Percentiles rank a stretch among this genome's conserved stretches.
Evolutionary conservation across 2,888 invertebrate species (phyloP).

Genomic region (Agrotis puta): DNA sequence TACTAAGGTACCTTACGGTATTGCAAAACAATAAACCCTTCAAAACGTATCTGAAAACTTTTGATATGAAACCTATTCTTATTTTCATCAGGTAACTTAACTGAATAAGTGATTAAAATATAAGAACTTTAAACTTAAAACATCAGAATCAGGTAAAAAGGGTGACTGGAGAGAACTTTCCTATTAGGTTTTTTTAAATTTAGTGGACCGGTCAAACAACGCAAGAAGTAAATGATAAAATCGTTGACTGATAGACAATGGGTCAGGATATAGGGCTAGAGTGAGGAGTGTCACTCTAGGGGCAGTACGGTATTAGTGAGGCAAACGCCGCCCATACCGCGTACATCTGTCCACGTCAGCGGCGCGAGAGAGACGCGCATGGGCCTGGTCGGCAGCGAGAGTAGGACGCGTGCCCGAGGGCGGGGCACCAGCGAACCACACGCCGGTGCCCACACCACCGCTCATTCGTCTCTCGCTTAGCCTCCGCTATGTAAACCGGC

Average conservation of each 20-base stretch:
- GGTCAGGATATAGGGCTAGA: constrained; percentile 73
- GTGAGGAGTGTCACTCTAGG: constrained; percentile 73
- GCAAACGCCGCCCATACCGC: constrained; percentile 71
- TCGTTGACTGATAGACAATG: constrained; percentile 78
- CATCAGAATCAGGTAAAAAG: neutral
- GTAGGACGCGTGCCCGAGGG: constrained; percentile 70
- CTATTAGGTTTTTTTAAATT: constrained; percentile 33
- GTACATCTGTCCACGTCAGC: constrained; percentile 59
- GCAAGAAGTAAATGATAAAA: constrained; percentile 46
- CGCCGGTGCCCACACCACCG: constrained; percentile 83
- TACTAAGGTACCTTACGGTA: no score
- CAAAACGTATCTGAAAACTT: no score
- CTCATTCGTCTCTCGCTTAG: constrained; percentile 89
- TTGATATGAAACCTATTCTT: no score
- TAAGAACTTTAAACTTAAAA: no score
- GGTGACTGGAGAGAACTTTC: neutral
- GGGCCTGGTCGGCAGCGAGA: constrained; percentile 55
- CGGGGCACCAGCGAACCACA: constrained; percentile 69
- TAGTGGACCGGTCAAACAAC: constrained; percentile 42
- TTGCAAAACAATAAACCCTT: no score
- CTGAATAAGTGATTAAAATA: no score
- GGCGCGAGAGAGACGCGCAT: constrained; percentile 47
- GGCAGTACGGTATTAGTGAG: constrained; percentile 67
- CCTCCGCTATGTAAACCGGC: constrained; percentile 94
- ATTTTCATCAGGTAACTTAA: no score